phyloP scores from a whole-genome alignment of 2,888 invertebrate species.

The Lamellibrachia satsuma region DNA sequence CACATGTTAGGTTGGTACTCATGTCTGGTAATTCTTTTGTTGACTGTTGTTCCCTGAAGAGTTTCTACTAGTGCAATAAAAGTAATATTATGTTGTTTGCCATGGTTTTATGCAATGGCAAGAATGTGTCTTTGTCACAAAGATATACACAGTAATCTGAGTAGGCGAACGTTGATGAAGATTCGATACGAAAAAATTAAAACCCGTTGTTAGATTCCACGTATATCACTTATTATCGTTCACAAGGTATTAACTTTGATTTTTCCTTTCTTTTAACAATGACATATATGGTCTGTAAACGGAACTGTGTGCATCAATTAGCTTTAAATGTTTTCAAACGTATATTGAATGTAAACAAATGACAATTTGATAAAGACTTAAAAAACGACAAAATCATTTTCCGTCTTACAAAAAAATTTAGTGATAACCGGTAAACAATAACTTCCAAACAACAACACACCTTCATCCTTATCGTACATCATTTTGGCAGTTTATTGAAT shows the following conservation, averaged over 20 bases:
- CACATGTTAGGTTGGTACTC: no score
- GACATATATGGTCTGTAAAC: background rate
- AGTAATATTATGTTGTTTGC: no score
- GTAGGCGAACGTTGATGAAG: background rate
- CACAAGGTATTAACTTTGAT: background rate
- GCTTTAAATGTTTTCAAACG: background rate
- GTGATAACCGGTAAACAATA: background rate
- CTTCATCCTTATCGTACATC: constrained; percentile 17
- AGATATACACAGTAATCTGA: background rate
- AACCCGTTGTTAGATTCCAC: background rate
- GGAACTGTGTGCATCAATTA: background rate
- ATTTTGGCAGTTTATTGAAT: background rate
- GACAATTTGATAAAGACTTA: background rate
- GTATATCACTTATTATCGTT: background rate
- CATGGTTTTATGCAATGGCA: no score
- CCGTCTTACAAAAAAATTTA: background rate
- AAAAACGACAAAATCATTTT: background rate
- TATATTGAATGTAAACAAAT: constrained; percentile 14
- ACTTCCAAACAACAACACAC: background rate
- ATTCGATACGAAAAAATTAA: background rate
- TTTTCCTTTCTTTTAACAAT: background rate
- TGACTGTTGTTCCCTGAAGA: no score
- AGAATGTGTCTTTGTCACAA: no score
- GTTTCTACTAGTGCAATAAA: no score
- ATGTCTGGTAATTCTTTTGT: no score